Conservation (phyloP, 1,140 invertebrate species). For the Colletes latitarsis region DNA sequence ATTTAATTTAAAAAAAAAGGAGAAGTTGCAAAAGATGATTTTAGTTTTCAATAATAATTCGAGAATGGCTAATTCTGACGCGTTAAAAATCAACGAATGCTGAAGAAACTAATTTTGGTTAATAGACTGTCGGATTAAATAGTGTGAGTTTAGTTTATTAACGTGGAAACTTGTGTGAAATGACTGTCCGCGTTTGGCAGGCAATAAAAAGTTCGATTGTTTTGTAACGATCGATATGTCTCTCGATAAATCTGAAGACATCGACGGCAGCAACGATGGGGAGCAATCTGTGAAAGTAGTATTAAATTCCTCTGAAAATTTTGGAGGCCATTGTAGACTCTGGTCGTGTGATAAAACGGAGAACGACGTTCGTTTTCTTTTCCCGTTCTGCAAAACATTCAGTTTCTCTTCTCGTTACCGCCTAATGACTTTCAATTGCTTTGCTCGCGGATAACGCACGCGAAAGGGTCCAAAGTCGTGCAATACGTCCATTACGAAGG, state of each 20-base stretch:
- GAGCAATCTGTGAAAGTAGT: constrained; percentile 27
- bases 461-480: not conserved
- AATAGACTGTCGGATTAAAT: no score
- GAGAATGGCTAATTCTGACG: no score
- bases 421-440: not conserved
- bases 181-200: not conserved
- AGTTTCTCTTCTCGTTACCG: no score
- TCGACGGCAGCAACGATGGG: not conserved
- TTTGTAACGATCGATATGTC: not conserved
- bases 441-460: not conserved
- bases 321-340: constrained; percentile 62
- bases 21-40: no score
- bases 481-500: no score
- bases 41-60: no score
- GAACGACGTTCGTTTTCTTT: constrained; percentile 40
- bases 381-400: not conserved
- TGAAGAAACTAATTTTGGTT: no score
- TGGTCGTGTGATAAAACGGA: constrained; percentile 65
- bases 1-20: no score
- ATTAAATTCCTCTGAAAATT: constrained; percentile 35
- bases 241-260: not conserved
- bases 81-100: no score
- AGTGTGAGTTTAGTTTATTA: no score
- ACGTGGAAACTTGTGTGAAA: no score
- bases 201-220: no score